phyloP scores from a whole-genome alignment of 1,140 invertebrate species.

The Zaprionus lachaisei region DNA sequence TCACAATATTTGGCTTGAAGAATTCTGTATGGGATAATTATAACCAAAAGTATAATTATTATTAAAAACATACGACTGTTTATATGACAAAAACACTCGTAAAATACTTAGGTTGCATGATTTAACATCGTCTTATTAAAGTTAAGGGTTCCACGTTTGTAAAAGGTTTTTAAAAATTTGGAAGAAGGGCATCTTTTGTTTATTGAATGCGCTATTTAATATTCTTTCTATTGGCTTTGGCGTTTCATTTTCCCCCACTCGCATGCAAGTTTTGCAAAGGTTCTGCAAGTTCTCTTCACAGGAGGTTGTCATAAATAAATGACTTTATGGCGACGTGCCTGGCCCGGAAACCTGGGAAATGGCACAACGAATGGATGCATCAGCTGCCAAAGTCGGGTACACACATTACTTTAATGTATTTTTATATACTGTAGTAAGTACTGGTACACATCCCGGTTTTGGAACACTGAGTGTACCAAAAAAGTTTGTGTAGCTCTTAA shows the following conservation, averaged over 20 bases:
- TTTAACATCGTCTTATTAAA: not conserved
- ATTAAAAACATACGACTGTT: too few species aligned
- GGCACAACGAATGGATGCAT: slow-evolving; percentile 40
- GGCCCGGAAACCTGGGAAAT: slow-evolving; percentile 6
- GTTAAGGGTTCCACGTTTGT: not conserved
- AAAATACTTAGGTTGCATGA: not conserved
- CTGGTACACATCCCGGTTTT: slow-evolving; percentile 9
- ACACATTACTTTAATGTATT: slow-evolving; percentile 80
- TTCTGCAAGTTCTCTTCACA: slow-evolving; percentile 24
- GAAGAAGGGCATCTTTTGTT: not conserved
- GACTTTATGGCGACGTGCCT: slow-evolving; percentile 54
- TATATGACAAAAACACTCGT: too few species aligned
- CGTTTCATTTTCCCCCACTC: slow-evolving; percentile 29
- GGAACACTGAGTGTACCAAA: slow-evolving; percentile 31
- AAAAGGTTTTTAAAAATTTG: not conserved
- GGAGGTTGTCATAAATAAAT: slow-evolving; percentile 67
- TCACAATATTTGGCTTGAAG: too few species aligned
- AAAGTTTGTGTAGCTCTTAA: slow-evolving; percentile 57
- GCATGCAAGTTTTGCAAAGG: slow-evolving; percentile 51
- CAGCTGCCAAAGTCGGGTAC: slow-evolving; percentile 62
- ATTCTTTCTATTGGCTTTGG: slow-evolving; percentile 38
- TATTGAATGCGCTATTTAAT: slow-evolving; percentile 18
- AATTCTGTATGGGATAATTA: too few species aligned
- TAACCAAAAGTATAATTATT: too few species aligned
- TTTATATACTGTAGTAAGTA: slow-evolving; percentile 51